Percentiles rank a stretch among this genome's conserved stretches.
These are phyloP conservation scores for Sycophaga agraensis DNA, from an alignment of 1,140 invertebrate species.

Conservation along the genomic window DNA sequence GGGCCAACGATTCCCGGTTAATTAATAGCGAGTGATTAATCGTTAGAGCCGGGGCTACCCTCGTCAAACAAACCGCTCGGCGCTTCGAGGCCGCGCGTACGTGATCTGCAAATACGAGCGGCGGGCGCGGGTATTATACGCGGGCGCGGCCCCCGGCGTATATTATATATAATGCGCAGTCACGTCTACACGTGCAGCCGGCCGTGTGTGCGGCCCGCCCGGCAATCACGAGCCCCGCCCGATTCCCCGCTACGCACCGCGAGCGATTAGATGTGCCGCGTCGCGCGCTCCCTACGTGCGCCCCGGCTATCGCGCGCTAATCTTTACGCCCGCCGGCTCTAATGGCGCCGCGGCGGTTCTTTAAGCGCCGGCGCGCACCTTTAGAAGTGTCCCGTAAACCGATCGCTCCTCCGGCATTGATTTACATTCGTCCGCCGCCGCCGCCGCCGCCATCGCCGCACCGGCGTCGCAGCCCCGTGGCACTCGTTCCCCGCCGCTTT, in stretches of 20 bases:
- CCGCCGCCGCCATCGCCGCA: too few species aligned
- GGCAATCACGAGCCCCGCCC: neutral
- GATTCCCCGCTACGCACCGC: too few species aligned
- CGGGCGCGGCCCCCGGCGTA: constrained; percentile 7
- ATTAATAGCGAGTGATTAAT: constrained; percentile 53
- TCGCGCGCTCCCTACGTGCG: neutral
- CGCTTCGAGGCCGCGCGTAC: constrained; percentile 34
- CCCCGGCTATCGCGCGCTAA: too few species aligned
- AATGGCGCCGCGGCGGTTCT: too few species aligned
- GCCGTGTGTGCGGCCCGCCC: neutral
- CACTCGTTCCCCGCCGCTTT: too few species aligned
- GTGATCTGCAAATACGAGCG: constrained; percentile 44
- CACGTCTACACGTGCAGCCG: neutral
- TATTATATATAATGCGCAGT: constrained; percentile 22
- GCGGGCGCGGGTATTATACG: constrained; percentile 44
- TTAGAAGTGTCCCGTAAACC: too few species aligned
- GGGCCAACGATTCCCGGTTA: constrained; percentile 41
- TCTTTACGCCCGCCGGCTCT: too few species aligned
- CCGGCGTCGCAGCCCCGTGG: too few species aligned
- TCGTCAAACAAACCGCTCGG: constrained; percentile 47
- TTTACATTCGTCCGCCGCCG: too few species aligned
- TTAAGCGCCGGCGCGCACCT: too few species aligned
- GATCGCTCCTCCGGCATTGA: too few species aligned
- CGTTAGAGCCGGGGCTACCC: constrained; percentile 39
- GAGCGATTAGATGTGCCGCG: neutral